Conservation (phyloP, 2,888 invertebrate species). For the Dexiosoma caninum region DNA sequence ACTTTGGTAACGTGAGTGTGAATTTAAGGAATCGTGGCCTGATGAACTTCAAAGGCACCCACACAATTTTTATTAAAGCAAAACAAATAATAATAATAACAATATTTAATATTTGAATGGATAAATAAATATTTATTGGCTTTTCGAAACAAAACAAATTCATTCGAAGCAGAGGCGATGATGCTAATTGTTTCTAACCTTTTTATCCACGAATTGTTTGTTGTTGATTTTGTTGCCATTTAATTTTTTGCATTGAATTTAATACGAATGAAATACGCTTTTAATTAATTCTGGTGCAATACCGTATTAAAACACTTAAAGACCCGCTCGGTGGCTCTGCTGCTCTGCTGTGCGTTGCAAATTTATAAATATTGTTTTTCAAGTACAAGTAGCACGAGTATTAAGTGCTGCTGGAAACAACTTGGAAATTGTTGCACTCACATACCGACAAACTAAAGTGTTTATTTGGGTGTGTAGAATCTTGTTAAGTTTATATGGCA, state of each 20-base stretch:
- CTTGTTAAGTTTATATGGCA: slow-evolving; percentile 24
- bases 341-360: slow-evolving; percentile 37
- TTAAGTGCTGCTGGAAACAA: neutral
- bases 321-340: slow-evolving; percentile 10
- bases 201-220: neutral
- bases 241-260: neutral
- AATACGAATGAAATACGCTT: neutral
- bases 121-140: too few relatives aligned
- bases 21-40: too few relatives aligned
- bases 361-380: slow-evolving; percentile 19
- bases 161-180: neutral
- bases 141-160: too few relatives aligned
- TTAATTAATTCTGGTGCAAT: slow-evolving; percentile 19
- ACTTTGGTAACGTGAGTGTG: too few relatives aligned
- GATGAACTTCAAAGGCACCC: too few relatives aligned
- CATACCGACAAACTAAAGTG: neutral
- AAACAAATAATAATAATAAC: too few relatives aligned
- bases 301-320: slow-evolving; percentile 56
- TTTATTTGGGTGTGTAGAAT: slow-evolving; percentile 5
- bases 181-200: neutral
- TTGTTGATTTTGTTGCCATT: too few relatives aligned
- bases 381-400: neutral
- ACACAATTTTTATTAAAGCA: too few relatives aligned
- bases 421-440: slow-evolving; percentile 2
- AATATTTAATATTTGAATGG: too few relatives aligned